phyloP scores from a whole-genome alignment of 2,888 invertebrate genomes.

The Drosophila cognata region DNA sequence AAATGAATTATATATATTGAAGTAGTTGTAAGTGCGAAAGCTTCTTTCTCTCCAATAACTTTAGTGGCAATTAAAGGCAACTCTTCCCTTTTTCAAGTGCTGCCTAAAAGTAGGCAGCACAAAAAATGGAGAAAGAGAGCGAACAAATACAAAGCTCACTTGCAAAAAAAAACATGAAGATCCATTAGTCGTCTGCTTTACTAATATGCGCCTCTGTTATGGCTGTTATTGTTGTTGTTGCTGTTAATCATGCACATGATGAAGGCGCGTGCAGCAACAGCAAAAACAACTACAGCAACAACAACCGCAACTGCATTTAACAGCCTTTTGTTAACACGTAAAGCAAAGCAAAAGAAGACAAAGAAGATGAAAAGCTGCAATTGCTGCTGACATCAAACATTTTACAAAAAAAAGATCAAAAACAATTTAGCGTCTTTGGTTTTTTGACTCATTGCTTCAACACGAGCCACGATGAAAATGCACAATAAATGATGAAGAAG shows the following conservation, averaged over 20 bases:
- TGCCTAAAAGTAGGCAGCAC: conserved; percentile 70
- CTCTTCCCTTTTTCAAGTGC: conserved; percentile 1
- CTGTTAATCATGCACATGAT: conserved; percentile 9
- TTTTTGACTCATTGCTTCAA: conserved; percentile 14
- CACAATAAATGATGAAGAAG: conserved; percentile 29
- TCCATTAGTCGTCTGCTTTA: conserved; percentile 32
- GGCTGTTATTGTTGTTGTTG: conserved; percentile 21
- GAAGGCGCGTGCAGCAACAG: conserved; percentile 39
- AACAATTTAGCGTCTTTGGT: conserved; percentile 49
- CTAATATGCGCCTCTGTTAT: conserved; percentile 41
- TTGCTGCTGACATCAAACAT: conserved; percentile 15
- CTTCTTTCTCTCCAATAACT: conserved; percentile 18
- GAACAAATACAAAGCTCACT: conserved; percentile 2
- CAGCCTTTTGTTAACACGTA: conserved; percentile 45
- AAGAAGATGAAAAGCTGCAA: conserved; percentile 22
- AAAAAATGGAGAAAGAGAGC: neutral
- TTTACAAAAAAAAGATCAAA: conserved; percentile 21
- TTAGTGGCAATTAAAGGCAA: conserved; percentile 4
- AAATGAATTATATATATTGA: neutral
- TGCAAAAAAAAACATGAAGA: conserved; percentile 14
- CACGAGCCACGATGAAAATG: conserved; percentile 33
- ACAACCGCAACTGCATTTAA: conserved; percentile 20
- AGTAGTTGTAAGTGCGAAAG: neutral
- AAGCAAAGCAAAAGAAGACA: conserved; percentile 19
- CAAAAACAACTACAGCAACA: conserved; percentile 15